Base-by-base conservation (phyloP, 64 coral and sea anemone genomes). In the Dendrophyllia cribrosa region DNA sequence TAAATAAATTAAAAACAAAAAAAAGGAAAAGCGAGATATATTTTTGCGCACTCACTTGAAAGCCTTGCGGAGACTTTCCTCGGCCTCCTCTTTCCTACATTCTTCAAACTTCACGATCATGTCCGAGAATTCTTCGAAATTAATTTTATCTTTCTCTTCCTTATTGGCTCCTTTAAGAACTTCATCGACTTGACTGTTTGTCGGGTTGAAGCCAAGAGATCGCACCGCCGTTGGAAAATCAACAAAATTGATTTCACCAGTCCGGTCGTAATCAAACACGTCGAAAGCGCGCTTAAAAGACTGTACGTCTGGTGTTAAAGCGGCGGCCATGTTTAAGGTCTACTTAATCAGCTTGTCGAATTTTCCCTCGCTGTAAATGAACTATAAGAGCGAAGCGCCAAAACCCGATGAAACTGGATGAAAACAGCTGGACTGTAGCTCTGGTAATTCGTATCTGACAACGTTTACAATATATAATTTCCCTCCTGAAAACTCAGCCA, bases 31-130 rank as follows among this genome's bases (percentile, higher is more conserved):
- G 70, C 4, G 9, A 9, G 13, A 71, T 3, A 26, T 34, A 8
- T n/a, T 24, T 34, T 59, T 45, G 17, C 24, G 9, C 9, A 84
- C 83, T 91, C 67, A 97, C 95, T 83, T 97, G 75, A 97, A 97
- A 52, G 95, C 95, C 26, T 97, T 72, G 24, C 95, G 87, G 14
- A 97, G 74, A 34, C 74, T 82, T 69, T 86, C 95, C 62, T 97
- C 92, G 12, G 59, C 59, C 9, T 80, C 76, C 21, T 91, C 75
- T 7, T 91, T 87, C 8, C 56, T 75, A 9, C 21, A 49, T 16
- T 65, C 17, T 81, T 97, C 88, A 53, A 97, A 86, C 26, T 94
- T 85, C 67, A n/a, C 48, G 66, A 94, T 87, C 95, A 97, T 97
- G 56, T 59, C 92, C 20, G 86, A 66, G 66, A 97, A 94, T 59